Evolutionary conservation across 2,888 invertebrate species (phyloP), one percentile per base, ranked within the genome.

Genomic region (Chrysolina americana): DNA sequence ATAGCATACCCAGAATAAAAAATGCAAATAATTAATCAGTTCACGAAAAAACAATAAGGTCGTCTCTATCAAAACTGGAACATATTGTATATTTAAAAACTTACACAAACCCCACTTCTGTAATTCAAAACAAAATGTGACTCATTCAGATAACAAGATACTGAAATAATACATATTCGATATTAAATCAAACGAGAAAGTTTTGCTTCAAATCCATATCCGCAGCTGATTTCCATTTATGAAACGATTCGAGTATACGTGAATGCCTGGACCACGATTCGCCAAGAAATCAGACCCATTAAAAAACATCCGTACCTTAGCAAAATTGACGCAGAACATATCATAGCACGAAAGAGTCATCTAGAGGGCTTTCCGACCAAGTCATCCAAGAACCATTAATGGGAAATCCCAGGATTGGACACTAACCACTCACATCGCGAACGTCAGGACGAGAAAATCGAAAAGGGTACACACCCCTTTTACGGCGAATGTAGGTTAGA

Each of bases 241-340:
- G 36, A 36, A 36, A 36, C 6, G 36, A 36, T 36, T n/a, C 56
- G 17, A 56, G 13, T 15, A 5, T 1, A 56, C 19, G 19, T 11
- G 8, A 17, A 19, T 3, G 19, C 28, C 41, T 36, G 15, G 47
- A 47, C 15, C 50, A 50, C n/a, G 13, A 44, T 19, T 23, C 63
- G 13, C 41, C 19, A 13, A 23, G n/a, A 44, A 56, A 44, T 19
- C 23, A 41, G n/a, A 53, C 19, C n/a, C 6, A 11, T 11, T 47
- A n/a, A 23, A 23, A 68, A 62, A 62, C 15, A 41, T n/a, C 15
- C 63, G 47, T 59, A 85, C 85, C 84, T 84, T 85, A 53, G 85
- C 81, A 73, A 84, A 84, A 75, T 84, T 84, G 63, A 85, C 84
- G 81, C 85, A 85, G 81, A 85, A 85, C 84, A 85, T 84, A 73